Conservation (phyloP, 2,113 vertebrate species). For the Vanacampus margaritifer region DNA sequence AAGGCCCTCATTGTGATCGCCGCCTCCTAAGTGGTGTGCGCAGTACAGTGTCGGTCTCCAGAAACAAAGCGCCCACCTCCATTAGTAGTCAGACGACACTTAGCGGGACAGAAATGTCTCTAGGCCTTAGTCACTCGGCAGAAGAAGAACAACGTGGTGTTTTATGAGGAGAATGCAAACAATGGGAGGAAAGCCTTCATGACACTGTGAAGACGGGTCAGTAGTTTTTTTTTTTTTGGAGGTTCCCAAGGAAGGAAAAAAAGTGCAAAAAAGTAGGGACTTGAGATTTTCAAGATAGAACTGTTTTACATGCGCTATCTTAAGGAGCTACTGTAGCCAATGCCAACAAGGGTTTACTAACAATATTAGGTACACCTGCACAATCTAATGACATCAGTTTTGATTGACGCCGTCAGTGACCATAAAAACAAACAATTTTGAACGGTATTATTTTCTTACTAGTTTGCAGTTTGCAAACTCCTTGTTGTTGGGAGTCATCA, state of each 20-base stretch:
- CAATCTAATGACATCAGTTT: neutral
- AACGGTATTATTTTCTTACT: neutral
- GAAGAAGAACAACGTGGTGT: slow-evolving; percentile 59
- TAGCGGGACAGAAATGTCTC: slow-evolving; percentile 56
- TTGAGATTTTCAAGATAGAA: slow-evolving; percentile 15
- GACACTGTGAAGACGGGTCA: slow-evolving; percentile 36
- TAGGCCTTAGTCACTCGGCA: slow-evolving; percentile 64
- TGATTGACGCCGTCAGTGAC: neutral
- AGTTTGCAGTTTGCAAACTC: neutral
- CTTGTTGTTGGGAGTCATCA: too few relatives aligned
- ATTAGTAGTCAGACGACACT: slow-evolving; percentile 60
- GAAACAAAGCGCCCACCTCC: slow-evolving; percentile 66
- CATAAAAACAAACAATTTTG: neutral
- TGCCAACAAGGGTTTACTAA: neutral
- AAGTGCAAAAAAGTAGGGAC: slow-evolving; percentile 10
- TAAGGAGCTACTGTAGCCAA: neutral
- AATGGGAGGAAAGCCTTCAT: slow-evolving; percentile 72
- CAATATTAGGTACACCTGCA: neutral
- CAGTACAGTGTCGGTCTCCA: slow-evolving; percentile 57
- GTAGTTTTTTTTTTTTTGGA: slow-evolving; percentile 41
- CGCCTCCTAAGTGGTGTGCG: slow-evolving; percentile 60
- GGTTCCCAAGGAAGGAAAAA: slow-evolving; percentile 47
- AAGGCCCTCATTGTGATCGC: slow-evolving; percentile 69
- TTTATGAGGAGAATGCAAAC: slow-evolving; percentile 69
- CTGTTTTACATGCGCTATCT: neutral